Evolutionary conservation across 2,113 vertebrate species (phyloP).

Genomic region (Carassius auratus): DNA sequence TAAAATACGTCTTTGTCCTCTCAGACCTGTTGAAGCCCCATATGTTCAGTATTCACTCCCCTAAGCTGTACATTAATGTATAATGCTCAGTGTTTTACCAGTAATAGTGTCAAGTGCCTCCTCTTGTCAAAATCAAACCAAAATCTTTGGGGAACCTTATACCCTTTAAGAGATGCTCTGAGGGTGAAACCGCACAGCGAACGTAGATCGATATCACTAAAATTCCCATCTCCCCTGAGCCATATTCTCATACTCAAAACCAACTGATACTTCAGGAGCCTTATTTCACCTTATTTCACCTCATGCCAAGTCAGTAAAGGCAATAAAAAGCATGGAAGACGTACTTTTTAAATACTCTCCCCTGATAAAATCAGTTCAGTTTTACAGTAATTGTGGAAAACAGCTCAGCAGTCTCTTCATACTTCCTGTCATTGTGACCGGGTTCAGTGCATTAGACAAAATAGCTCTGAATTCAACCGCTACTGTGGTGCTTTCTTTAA

Average conservation of each 20-base stretch:
- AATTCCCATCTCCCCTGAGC: neutral
- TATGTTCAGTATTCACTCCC: constrained; percentile 31
- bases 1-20: neutral
- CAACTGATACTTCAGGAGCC: neutral
- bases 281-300: neutral
- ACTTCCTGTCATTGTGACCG: neutral
- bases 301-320: neutral
- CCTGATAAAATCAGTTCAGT: neutral
- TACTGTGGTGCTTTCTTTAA: neutral
- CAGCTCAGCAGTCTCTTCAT: neutral
- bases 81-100: constrained; percentile 16
- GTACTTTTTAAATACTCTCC: neutral
- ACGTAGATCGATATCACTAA: constrained; percentile 1
- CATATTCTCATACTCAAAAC: neutral
- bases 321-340: neutral
- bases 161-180: constrained; percentile 8
- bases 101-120: constrained; percentile 24
- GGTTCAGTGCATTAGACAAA: constrained; percentile 6
- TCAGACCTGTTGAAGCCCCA: constrained; percentile 25
- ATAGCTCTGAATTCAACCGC: neutral
- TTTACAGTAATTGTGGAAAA: neutral
- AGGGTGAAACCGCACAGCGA: constrained; percentile 3
- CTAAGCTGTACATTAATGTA: constrained; percentile 19
- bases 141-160: constrained; percentile 2
- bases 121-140: neutral